A percentile compares a stretch with the other conserved stretches of the same genome.
These are phyloP conservation scores for Dendroctonus valens DNA, from an alignment of 1,140 invertebrate species.

Conservation along the genomic window DNA sequence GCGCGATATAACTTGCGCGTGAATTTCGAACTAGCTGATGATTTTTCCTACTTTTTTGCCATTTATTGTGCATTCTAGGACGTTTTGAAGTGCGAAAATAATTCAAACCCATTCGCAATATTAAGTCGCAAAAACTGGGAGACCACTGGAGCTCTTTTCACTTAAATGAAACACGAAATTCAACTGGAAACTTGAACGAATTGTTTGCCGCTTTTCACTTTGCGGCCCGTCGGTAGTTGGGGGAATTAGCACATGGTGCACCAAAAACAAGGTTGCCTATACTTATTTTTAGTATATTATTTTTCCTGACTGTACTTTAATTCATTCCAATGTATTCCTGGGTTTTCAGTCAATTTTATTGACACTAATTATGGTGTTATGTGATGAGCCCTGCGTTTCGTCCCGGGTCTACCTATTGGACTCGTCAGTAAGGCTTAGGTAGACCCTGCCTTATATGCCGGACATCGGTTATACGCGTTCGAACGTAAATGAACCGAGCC, in stretches of 20 bases:
- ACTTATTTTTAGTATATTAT: no score
- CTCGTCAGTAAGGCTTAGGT: no score
- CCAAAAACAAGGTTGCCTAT: neutral
- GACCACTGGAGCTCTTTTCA: slow-evolving; percentile 1
- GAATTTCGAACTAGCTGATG: slow-evolving; percentile 10
- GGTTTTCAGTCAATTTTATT: no score
- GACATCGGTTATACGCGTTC: no score
- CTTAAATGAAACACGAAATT: slow-evolving; percentile 12
- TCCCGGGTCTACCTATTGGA: no score
- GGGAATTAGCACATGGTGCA: no score
- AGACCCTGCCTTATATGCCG: no score
- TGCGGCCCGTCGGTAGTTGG: neutral
- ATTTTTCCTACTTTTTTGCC: slow-evolving; percentile 1
- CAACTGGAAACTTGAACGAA: slow-evolving; percentile 13
- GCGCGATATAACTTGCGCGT: slow-evolving; percentile 9
- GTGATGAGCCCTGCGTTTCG: no score
- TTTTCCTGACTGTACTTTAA: no score
- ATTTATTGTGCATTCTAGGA: slow-evolving; percentile 17
- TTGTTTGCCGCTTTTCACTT: slow-evolving; percentile 18
- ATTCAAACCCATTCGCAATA: slow-evolving; percentile 16
- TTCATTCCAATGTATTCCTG: no score
- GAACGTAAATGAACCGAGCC: no score
- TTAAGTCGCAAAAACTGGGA: neutral
- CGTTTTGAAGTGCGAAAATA: neutral
- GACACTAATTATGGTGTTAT: no score